Conservation (phyloP, 1,140 invertebrate genomes). For the Zaprionus capensis region DNA sequence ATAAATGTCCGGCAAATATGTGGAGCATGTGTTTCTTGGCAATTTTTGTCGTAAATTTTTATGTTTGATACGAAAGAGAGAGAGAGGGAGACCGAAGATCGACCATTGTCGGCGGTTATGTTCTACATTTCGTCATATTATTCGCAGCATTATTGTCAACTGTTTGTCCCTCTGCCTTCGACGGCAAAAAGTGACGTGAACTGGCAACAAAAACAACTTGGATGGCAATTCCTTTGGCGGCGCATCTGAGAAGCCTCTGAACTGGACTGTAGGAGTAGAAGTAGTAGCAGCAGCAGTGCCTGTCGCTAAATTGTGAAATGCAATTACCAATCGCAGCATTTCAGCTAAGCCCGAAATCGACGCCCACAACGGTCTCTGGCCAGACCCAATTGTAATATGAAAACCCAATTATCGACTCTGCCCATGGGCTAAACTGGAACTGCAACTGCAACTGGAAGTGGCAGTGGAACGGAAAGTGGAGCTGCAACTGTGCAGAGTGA, state of each 20-base stretch:
- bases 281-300: slow-evolving; percentile 6
- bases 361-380: slow-evolving; percentile 28
- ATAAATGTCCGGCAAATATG: slow-evolving; percentile 84
- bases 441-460: neutral
- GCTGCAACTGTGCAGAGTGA: slow-evolving; percentile 50
- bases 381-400: slow-evolving; percentile 63
- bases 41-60: slow-evolving; percentile 84
- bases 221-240: slow-evolving; percentile 47
- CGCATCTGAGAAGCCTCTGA: slow-evolving; percentile 39
- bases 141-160: slow-evolving; percentile 83
- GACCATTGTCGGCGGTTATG: slow-evolving; percentile 74
- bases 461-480: neutral
- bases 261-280: neutral
- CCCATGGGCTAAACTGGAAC: slow-evolving; percentile 41
- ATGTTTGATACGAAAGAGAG: slow-evolving; percentile 57
- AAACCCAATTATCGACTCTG: slow-evolving; percentile 78
- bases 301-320: slow-evolving; percentile 78
- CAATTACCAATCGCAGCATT: slow-evolving; percentile 65
- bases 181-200: slow-evolving; percentile 59
- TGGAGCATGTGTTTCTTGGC: slow-evolving; percentile 84
- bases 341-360: slow-evolving; percentile 33
- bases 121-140: slow-evolving; percentile 84
- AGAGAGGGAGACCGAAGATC: neutral
- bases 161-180: slow-evolving; percentile 30
- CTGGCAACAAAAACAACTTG: slow-evolving; percentile 14